Evolutionary conservation across 2,888 invertebrate genomes (phyloP).

Genomic region (Hirtodrosophila cameraria): DNA sequence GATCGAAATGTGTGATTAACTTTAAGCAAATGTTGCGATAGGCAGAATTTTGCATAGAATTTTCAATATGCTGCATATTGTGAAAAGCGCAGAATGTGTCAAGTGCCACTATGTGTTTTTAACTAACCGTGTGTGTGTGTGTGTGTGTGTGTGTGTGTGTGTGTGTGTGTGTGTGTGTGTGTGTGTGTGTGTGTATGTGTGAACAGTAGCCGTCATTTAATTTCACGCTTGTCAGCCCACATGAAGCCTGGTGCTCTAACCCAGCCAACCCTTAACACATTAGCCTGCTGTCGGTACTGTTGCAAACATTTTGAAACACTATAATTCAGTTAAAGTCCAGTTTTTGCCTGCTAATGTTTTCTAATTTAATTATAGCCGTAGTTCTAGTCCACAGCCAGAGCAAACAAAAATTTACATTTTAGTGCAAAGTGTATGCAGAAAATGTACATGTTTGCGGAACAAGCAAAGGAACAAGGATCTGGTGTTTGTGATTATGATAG

Average conservation of each 20-base stretch:
- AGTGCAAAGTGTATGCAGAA: conserved; percentile 50
- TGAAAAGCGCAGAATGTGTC: conserved; percentile 27
- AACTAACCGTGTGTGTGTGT: conserved; percentile 6
- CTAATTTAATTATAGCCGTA: conserved; percentile 57
- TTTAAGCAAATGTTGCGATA: not conserved
- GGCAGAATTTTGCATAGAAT: conserved; percentile 10
- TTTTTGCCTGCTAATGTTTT: conserved; percentile 62
- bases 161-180: conserved; percentile 3
- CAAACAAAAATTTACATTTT: conserved; percentile 57
- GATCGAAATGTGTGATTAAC: not conserved
- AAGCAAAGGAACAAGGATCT: not conserved
- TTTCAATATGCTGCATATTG: conserved; percentile 28
- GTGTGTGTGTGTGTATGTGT: conserved; percentile 16
- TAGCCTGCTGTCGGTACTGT: conserved; percentile 21
- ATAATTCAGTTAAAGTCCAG: conserved; percentile 59
- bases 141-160: conserved; percentile 1
- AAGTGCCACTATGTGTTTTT: conserved; percentile 18
- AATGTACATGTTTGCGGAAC: conserved; percentile 42
- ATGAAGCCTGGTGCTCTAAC: not conserved
- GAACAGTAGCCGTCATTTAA: conserved; percentile 53
- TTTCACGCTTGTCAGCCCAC: conserved; percentile 54
- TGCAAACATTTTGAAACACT: conserved; percentile 45
- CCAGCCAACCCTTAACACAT: not conserved
- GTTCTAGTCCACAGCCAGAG: conserved; percentile 15
- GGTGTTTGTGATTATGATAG: too few relatives aligned